Percentiles rank a stretch among this genome's conserved stretches.
phyloP scores from a whole-genome alignment of 92 coral and sea anemone genomes.

The Desmophyllum pertusum region DNA sequence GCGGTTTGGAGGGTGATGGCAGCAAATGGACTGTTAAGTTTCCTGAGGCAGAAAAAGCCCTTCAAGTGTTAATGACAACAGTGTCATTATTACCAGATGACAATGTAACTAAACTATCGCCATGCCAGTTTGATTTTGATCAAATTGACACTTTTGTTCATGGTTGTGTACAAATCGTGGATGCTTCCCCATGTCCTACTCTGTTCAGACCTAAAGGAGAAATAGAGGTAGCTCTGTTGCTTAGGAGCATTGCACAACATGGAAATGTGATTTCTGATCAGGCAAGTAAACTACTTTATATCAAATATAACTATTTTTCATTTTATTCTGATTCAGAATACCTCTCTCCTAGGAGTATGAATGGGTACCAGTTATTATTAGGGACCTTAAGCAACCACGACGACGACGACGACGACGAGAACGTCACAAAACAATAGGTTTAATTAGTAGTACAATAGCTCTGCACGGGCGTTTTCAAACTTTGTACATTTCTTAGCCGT shows the following conservation, averaged over 20 bases:
- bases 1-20: background rate
- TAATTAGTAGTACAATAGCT: too few species aligned
- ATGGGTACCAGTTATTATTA: too few species aligned
- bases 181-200: conserved; percentile 32
- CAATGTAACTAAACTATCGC: background rate
- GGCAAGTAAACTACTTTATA: conserved; percentile 39
- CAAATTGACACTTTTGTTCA: conserved; percentile 19
- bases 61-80: background rate
- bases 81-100: background rate
- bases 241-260: conserved; percentile 65
- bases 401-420: too few species aligned
- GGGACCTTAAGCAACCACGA: too few species aligned
- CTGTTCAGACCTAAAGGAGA: conserved; percentile 75
- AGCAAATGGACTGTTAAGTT: background rate
- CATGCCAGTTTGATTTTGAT: conserved; percentile 3
- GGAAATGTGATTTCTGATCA: conserved; percentile 59
- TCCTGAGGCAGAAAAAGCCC: conserved; percentile 21
- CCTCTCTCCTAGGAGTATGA: too few species aligned
- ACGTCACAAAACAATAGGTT: too few species aligned
- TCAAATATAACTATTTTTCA: too few species aligned
- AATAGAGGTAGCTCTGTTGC: conserved; percentile 67
- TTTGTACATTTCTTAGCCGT: too few species aligned
- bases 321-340: too few species aligned
- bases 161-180: conserved; percentile 22
- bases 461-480: too few species aligned